phyloP scores from a whole-genome alignment of 2,888 invertebrate species.

The Drosophila emarginata region DNA sequence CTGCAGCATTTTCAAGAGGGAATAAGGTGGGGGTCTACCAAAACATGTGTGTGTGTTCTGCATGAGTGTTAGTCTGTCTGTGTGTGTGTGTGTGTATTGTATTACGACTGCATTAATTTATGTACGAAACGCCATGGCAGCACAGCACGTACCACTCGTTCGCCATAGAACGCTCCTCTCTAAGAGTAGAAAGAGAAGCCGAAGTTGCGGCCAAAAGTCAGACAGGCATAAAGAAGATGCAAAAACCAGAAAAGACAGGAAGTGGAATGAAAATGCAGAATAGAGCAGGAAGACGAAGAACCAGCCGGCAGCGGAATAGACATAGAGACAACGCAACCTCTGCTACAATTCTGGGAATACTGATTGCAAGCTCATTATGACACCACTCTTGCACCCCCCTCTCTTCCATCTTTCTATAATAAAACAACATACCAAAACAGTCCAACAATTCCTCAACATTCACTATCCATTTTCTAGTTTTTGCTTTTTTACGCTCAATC shows the following conservation, averaged over 20 bases:
- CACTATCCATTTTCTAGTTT: constrained; percentile 1
- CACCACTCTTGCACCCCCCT: constrained; percentile 6
- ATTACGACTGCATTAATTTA: constrained; percentile 69
- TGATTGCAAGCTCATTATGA: constrained; percentile 46
- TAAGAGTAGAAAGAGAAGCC: neutral
- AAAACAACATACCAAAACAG: neutral
- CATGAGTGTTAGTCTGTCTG: constrained; percentile 11
- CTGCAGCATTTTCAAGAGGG: constrained; percentile 56
- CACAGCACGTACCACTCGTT: constrained; percentile 41
- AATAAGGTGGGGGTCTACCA: neutral
- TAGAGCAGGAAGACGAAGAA: constrained; percentile 1
- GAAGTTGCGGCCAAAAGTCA: constrained; percentile 53
- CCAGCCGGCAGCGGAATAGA: neutral
- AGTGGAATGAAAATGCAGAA: constrained; percentile 37
- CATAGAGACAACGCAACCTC: neutral
- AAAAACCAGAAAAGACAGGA: constrained; percentile 53
- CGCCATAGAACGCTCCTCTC: constrained; percentile 23
- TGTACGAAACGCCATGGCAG: constrained; percentile 61
- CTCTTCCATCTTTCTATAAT: neutral
- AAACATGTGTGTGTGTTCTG: constrained; percentile 17
- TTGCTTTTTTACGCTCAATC: neutral
- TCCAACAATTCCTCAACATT: constrained; percentile 11
- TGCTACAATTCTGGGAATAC: constrained; percentile 25
- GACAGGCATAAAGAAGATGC: constrained; percentile 53
- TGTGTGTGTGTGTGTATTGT: constrained; percentile 48